Evolutionary conservation across 2,113 vertebrate genomes (phyloP).

Genomic region (Notiomystis cincta): DNA sequence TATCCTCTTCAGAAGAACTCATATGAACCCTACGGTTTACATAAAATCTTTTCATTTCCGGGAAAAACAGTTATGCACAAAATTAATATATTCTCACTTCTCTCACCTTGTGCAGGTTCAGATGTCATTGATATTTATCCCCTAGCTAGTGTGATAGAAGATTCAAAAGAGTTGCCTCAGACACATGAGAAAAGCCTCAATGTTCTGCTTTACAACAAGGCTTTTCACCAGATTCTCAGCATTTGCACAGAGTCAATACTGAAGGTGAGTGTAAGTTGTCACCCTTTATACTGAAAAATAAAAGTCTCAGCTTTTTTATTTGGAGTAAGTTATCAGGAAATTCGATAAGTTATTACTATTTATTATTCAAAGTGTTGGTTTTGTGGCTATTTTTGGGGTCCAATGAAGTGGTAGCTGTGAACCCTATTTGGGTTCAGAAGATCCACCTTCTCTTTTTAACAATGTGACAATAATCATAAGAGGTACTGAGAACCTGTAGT

Average conservation of each 20-base stretch:
- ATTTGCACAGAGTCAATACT: conserved; percentile 73
- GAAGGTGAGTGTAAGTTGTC: conserved; percentile 58
- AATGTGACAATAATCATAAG: background rate
- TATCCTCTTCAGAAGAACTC: background rate
- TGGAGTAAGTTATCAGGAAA: background rate
- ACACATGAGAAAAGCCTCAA: conserved; percentile 70
- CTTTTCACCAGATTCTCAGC: conserved; percentile 69
- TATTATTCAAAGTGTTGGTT: background rate
- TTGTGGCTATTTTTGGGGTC: background rate
- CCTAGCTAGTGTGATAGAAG: conserved; percentile 62
- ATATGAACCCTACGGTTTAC: background rate
- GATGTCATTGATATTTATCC: conserved; percentile 69
- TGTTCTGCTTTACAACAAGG: conserved; percentile 67
- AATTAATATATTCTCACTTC: background rate
- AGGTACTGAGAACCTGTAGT: background rate
- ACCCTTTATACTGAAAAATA: background rate
- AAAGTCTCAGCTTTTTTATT: background rate
- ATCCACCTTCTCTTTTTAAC: background rate
- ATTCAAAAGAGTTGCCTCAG: conserved; percentile 62
- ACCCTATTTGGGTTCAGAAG: background rate
- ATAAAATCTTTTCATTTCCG: background rate
- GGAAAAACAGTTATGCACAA: background rate
- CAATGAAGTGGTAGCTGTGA: background rate
- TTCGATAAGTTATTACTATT: background rate
- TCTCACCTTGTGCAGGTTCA: conserved; percentile 58